Base-by-base conservation (phyloP, 1,140 invertebrate species). In the Drosophila lacteicornis region DNA sequence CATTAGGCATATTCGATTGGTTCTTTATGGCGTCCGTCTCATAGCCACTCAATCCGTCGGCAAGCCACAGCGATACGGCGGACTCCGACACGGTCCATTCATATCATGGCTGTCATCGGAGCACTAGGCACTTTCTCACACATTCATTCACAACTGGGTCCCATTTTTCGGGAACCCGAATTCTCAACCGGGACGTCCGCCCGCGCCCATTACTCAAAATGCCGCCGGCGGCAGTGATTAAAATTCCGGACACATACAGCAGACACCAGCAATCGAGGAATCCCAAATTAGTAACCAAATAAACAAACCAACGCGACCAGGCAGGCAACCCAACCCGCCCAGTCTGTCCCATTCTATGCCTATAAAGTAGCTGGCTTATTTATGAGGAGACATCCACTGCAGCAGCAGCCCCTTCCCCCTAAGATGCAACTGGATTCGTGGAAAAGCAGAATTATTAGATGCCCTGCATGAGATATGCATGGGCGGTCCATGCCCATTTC, bases 261-360 rank as follows among this genome's bases (percentile, higher is more conserved):
- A 78, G 62, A 65, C 62, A 76, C 67, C 47, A 73, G 33, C 51
- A 69, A 80, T 50, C 57, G 75, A 87, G 83, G 83, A 87, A 87
- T 84, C 85, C 85, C 84, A 87, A 87, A 87, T 87, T 87, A 87
- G 84, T 90, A 87, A 78, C 85, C 87, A 87, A 87, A 87, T 87
- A 88, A 87, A 87, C 84, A 87, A 88, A 83, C 55, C 84, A 80
- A 84, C 67, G 53, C 80, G 73, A 74, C 76, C 71, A 58, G 61
- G 51, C 75, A 33, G 51, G 51, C 51, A 55, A 40, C 51, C 51
- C 51, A 67, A 68, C 42, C 71, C 76, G 71, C 73, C 67, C 58
- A 79, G 80, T 43, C 75, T 70, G 75, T 74, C 55, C 38, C 56
- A 70, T 74, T 73, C 38, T 73, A 33, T 60, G 66, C 75, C 68